phyloP scores from a whole-genome alignment of 2,797 vertebrate genomes.

The Rachycentron canadum region DNA sequence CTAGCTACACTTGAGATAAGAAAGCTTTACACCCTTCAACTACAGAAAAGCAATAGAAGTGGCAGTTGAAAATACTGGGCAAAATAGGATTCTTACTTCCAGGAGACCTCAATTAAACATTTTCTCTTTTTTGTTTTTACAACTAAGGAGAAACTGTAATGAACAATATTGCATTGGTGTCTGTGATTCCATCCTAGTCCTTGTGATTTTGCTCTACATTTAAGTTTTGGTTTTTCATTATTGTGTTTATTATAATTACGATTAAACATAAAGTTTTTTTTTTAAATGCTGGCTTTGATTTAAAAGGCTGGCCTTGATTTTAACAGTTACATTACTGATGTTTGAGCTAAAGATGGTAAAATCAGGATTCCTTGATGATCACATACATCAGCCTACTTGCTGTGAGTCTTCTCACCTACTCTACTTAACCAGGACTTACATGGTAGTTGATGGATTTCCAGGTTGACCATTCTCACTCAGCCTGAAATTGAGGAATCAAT shows the following conservation, averaged over 20 bases:
- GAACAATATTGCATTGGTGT: neutral
- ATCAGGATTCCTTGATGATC: neutral
- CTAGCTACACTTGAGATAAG: neutral
- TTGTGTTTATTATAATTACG: too few species aligned
- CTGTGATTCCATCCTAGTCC: neutral
- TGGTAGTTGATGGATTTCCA: conserved; percentile 16
- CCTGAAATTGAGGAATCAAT: conserved; percentile 43
- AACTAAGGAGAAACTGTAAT: neutral
- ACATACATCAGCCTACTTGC: neutral
- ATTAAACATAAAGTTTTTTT: too few species aligned
- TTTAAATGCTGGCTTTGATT: neutral
- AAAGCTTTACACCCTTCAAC: neutral
- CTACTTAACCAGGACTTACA: conserved; percentile 1
- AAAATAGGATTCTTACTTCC: neutral
- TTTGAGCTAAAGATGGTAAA: neutral
- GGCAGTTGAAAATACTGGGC: neutral
- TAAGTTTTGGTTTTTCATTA: neutral
- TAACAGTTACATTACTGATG: neutral
- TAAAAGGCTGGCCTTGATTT: neutral
- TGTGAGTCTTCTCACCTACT: conserved; percentile 1
- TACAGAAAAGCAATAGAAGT: too few species aligned
- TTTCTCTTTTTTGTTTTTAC: neutral
- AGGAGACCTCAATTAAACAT: neutral
- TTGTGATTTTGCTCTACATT: neutral
- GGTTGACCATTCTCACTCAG: conserved; percentile 33